A percentile compares a stretch with the other conserved stretches of the same genome.
phyloP scores from a whole-genome alignment of 1,140 invertebrate species.

The Drosophila azteca region DNA sequence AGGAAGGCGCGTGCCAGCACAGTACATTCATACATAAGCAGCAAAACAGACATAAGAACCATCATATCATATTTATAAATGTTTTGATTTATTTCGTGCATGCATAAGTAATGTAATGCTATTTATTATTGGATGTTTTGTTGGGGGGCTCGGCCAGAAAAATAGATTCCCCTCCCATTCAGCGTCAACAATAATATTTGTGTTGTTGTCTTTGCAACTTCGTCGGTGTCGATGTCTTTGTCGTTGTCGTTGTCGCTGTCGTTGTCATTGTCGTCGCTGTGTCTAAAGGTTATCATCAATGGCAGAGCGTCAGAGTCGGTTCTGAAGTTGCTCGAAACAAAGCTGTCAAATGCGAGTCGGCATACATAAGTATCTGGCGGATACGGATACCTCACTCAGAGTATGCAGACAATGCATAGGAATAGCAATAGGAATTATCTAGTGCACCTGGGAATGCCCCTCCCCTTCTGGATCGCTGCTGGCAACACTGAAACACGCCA shows the following conservation, averaged over 20 bases:
- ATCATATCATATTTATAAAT: conserved; percentile 28
- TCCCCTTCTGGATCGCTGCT: no score
- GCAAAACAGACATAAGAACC: conserved; percentile 8
- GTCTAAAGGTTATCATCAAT: conserved; percentile 64
- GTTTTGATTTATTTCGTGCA: conserved; percentile 50
- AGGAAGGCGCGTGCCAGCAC: conserved; percentile 35
- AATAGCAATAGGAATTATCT: neutral
- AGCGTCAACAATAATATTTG: conserved; percentile 66
- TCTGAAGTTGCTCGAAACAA: conserved; percentile 12
- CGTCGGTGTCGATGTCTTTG: neutral
- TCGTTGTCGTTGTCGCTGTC: conserved; percentile 9
- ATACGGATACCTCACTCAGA: conserved; percentile 22
- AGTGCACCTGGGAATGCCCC: conserved; percentile 3
- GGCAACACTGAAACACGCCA: conserved; percentile 57
- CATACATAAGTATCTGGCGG: conserved; percentile 27
- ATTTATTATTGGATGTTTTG: conserved; percentile 42
- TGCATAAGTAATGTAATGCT: conserved; percentile 49
- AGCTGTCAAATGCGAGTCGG: no score
- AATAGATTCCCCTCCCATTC: conserved; percentile 21
- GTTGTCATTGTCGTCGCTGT: conserved; percentile 24
- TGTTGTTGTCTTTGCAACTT: conserved; percentile 27
- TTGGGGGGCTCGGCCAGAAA: conserved; percentile 64
- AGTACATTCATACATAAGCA: conserved; percentile 1
- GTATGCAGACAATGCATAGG: neutral
- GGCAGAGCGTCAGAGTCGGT: neutral